Base-by-base conservation (phyloP, 2,888 invertebrate species). In the Andrena trimmerana region DNA sequence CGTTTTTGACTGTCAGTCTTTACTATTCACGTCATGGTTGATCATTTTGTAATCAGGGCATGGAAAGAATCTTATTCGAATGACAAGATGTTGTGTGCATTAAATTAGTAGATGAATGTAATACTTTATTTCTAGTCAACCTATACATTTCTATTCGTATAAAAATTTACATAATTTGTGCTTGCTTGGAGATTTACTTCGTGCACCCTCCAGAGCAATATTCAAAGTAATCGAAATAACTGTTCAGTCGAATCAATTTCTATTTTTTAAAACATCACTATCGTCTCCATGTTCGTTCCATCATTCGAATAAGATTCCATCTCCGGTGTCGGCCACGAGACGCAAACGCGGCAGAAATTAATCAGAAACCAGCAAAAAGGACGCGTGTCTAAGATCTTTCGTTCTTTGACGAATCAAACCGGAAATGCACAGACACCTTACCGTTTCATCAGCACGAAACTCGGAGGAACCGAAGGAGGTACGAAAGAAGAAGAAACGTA, bases 401-500 rank as follows among this genome's bases (percentile, higher is more conserved):
- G 57, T 78, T 78, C 73, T 73, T 81, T 81, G 72, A 67, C 62
- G 68, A 83, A 60, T 81, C 71, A 57, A 83, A 73, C 73, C 52
- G n/a, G 50, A 63, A 70, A 68, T 52, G 66, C 84, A 62, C 68
- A 59, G 62, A 50, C 67, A 63, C 66, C 70, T 50, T 48, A 52
- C 31, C 75, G 50, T 85, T 75, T 80, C 52, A 57, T 65, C 75
- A 57, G 1, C 54, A 27, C 50, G 36, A 59, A 20, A 52, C 24
- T n/a, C 3, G 1, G 48, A 48, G 13, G 16, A 8, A 27, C 31
- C 7, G 60, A 42, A 29, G 50, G n/a, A n/a, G 50, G 27, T 4
- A 10, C 13, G 4, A 27, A 10, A 4, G 57, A 27, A 27, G 24
- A 57, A 66, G n/a, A 24, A 20, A 31, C 20, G 33, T n/a, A 48